Evolutionary conservation across 2,113 vertebrate genomes (phyloP).

Genomic region (Entosphenus tridentatus): DNA sequence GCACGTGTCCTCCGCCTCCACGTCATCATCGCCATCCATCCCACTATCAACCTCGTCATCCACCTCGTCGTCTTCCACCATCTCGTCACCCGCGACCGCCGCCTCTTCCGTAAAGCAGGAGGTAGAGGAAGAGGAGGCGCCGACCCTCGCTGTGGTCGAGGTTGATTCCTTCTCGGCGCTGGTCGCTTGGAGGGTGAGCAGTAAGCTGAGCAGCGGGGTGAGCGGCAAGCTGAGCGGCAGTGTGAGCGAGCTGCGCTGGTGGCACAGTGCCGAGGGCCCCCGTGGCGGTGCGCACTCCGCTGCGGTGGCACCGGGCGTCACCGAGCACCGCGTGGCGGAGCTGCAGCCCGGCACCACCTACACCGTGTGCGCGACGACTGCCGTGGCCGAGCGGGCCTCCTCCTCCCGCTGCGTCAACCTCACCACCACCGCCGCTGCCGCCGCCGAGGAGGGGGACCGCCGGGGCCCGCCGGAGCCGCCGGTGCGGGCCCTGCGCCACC

Average conservation of each 20-base stretch:
- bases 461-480: background rate
- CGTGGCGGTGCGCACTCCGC: no score
- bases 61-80: no score
- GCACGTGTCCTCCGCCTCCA: slow-evolving; percentile 82
- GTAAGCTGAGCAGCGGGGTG: background rate
- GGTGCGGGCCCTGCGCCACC: no score
- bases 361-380: slow-evolving; percentile 75
- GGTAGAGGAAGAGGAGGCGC: slow-evolving; percentile 50
- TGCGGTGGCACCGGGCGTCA: slow-evolving; percentile 31
- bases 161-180: background rate
- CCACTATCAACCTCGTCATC: no score
- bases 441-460: background rate
- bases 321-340: slow-evolving; percentile 80
- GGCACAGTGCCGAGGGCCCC: no score
- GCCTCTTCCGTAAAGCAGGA: no score
- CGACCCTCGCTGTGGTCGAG: slow-evolving; percentile 24
- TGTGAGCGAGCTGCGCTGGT: no score
- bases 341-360: slow-evolving; percentile 79
- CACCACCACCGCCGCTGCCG: slow-evolving; percentile 51
- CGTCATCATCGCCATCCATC: slow-evolving; percentile 16
- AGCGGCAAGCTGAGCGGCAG: no score
- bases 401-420: slow-evolving; percentile 81
- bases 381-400: slow-evolving; percentile 67
- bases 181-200: background rate
- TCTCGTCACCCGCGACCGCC: no score